Evolutionary conservation across 2,797 vertebrate genomes (phyloP).

Genomic region (Tamandua tetradactyla): DNA sequence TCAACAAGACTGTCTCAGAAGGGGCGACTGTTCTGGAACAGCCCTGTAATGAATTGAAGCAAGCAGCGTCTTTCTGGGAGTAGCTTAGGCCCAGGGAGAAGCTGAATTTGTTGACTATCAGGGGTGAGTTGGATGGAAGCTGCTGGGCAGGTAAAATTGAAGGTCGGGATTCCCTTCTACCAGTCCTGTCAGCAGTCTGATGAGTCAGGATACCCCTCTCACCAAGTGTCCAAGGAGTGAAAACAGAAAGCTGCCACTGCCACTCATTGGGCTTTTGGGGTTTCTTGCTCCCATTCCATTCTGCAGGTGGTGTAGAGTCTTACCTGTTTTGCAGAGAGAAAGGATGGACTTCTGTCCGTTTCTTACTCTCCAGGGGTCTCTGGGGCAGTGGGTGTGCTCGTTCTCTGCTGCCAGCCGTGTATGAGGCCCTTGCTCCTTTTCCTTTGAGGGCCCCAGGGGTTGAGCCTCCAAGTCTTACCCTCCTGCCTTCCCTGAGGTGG

Average conservation of each 20-base stretch:
- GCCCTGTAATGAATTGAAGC: background rate
- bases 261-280: background rate
- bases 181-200: fast-evolving
- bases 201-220: background rate
- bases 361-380: fast-evolving
- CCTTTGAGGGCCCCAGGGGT: background rate
- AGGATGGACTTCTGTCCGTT: background rate
- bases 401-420: background rate
- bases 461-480: background rate
- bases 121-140: background rate
- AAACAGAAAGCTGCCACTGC: background rate
- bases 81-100: background rate
- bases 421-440: fast-evolving
- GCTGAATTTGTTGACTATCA: background rate
- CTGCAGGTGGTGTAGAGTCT: background rate
- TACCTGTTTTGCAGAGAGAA: background rate
- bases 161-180: background rate
- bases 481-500: background rate
- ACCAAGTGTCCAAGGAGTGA: background rate
- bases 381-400: background rate
- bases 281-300: background rate
- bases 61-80: background rate
- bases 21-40: background rate
- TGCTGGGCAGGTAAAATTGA: background rate
- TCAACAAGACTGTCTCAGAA: fast-evolving